Conservation (phyloP, 2,888 invertebrate genomes). For the Thalpophila matura region DNA sequence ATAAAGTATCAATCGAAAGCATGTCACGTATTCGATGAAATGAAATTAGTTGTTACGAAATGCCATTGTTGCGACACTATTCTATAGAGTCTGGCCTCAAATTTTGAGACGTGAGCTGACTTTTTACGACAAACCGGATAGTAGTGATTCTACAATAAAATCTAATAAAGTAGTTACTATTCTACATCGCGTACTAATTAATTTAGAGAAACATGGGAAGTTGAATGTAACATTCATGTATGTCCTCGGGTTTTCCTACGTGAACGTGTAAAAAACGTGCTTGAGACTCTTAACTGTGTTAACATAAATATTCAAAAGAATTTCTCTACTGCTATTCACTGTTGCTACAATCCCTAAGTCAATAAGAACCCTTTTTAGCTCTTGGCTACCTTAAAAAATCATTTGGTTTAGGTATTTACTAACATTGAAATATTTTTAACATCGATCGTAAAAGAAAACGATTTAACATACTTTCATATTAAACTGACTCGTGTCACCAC, state of each 20-base stretch:
- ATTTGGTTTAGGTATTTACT: slow-evolving; percentile 7
- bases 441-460: slow-evolving; percentile 1
- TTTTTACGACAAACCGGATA: slow-evolving; percentile 52
- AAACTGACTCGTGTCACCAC: neutral
- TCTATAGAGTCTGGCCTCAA: slow-evolving; percentile 69
- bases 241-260: slow-evolving; percentile 5
- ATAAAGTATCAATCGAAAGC: slow-evolving; percentile 65
- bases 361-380: slow-evolving; percentile 25
- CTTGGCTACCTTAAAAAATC: slow-evolving; percentile 13
- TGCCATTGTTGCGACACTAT: slow-evolving; percentile 70
- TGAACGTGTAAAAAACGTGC: too few species aligned
- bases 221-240: slow-evolving; percentile 29
- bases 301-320: slow-evolving; percentile 36
- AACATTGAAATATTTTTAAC: slow-evolving; percentile 8
- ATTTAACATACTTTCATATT: slow-evolving; percentile 4
- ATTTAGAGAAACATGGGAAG: slow-evolving; percentile 27
- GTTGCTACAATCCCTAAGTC: slow-evolving; percentile 9
- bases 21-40: slow-evolving; percentile 72
- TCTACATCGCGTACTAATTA: slow-evolving; percentile 23
- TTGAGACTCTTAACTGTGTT: slow-evolving; percentile 11
- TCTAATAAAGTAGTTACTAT: slow-evolving; percentile 30
- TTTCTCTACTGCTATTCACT: slow-evolving; percentile 18
- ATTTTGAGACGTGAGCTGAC: slow-evolving; percentile 71
- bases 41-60: slow-evolving; percentile 76
- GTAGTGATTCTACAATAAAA: slow-evolving; percentile 21